Percentiles rank a stretch among this genome's conserved stretches.
Conservation (phyloP, 1,140 invertebrate species). For the Medauroidea extradentata region DNA sequence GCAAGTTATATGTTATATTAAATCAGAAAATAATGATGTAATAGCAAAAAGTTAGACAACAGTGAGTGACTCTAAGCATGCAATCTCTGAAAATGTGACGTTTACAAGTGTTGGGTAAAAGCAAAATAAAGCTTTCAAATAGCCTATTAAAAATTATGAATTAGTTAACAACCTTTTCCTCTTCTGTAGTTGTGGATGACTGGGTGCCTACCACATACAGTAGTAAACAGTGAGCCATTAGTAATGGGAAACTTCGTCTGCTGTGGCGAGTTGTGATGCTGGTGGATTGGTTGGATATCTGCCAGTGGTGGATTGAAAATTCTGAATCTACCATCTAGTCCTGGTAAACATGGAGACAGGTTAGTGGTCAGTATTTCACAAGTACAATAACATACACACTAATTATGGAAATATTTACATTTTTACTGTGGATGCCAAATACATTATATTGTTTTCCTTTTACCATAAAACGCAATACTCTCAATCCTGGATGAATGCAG, state of each 20-base stretch:
- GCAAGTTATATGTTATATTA: no score
- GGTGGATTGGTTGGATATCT: constrained; percentile 26
- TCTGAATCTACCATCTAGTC: constrained; percentile 54
- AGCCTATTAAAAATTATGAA: background rate
- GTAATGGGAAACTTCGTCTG: constrained; percentile 56
- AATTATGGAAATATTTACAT: no score
- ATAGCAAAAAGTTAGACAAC: no score
- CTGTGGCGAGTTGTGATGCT: constrained; percentile 40
- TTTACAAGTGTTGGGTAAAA: background rate
- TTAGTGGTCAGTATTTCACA: no score
- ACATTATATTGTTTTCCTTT: no score
- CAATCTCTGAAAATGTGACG: background rate
- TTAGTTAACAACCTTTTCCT: constrained; percentile 29
- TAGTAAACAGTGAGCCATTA: constrained; percentile 53
- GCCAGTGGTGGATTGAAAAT: constrained; percentile 22
- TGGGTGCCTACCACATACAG: constrained; percentile 44
- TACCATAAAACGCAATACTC: no score
- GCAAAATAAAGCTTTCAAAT: background rate
- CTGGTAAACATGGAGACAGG: no score
- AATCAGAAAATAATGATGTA: no score
- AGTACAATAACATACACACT: no score
- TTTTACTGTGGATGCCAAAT: no score
- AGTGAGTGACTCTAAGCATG: no score
- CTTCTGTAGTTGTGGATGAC: constrained; percentile 45
- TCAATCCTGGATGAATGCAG: no score